Percentiles rank a stretch among this genome's conserved stretches.
Evolutionary conservation across 2,113 vertebrate species (phyloP).

Genomic region (Chaetura pelagica): DNA sequence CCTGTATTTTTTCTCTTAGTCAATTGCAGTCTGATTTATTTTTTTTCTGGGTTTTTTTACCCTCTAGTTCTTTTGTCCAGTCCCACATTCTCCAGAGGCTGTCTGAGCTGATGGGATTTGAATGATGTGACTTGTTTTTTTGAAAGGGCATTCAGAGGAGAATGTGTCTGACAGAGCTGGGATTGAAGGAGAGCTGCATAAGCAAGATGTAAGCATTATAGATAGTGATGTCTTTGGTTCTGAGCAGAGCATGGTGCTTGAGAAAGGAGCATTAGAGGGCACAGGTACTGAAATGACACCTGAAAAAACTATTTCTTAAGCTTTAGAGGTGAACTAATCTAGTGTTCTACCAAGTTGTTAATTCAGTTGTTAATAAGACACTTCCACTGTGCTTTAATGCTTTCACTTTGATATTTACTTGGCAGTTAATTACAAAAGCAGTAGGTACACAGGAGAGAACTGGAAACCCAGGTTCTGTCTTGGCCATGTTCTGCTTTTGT

Average conservation of each 20-base stretch:
- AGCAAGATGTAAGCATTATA: background rate
- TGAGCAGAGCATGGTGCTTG: background rate
- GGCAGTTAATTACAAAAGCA: background rate
- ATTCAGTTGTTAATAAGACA: background rate
- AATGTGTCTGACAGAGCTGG: background rate
- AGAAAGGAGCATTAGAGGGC: background rate
- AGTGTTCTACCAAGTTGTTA: background rate
- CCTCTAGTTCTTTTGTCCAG: background rate
- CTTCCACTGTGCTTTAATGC: background rate
- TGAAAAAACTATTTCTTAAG: background rate
- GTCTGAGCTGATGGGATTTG: background rate
- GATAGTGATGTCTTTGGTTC: background rate
- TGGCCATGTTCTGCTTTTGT: background rate
- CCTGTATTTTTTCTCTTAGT: background rate
- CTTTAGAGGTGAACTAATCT: background rate
- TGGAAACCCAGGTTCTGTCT: background rate
- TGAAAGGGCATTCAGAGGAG: background rate
- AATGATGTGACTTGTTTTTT: background rate
- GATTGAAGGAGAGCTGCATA: background rate
- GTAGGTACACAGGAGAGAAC: background rate
- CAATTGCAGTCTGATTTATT: background rate
- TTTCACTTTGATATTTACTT: background rate
- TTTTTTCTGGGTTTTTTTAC: background rate
- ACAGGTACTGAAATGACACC: background rate
- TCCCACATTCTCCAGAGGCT: too few species aligned